Percentiles rank a stretch among this genome's conserved stretches.
phyloP scores from a whole-genome alignment of 2,113 vertebrate genomes.

The Mustelus asterias region DNA sequence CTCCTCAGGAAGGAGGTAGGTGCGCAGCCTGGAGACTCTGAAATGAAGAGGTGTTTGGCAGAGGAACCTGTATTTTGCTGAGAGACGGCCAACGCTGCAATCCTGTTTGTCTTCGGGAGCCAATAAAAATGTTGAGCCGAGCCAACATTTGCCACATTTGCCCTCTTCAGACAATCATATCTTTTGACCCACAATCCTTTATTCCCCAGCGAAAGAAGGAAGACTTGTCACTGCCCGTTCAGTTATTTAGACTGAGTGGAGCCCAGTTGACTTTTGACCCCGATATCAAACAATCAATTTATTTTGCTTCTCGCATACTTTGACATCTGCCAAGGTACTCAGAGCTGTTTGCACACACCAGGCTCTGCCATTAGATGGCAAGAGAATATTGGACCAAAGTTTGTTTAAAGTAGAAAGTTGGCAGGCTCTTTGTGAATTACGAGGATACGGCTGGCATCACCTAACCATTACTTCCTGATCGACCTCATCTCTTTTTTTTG shows the following conservation, averaged over 20 bases:
- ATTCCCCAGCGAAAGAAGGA: background rate
- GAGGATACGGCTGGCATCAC: background rate
- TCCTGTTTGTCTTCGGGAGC: slow-evolving; percentile 27
- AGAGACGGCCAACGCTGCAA: slow-evolving; percentile 19
- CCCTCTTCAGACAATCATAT: slow-evolving; percentile 31
- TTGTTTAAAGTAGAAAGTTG: slow-evolving; percentile 34
- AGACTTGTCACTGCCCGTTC: background rate
- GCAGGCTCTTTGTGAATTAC: background rate
- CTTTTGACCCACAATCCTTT: slow-evolving; percentile 33
- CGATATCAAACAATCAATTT: slow-evolving; percentile 31
- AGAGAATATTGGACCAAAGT: background rate
- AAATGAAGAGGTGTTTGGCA: slow-evolving; percentile 29
- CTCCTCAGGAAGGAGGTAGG: slow-evolving; percentile 3
- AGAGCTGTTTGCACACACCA: background rate
- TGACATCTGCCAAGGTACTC: slow-evolving; percentile 31
- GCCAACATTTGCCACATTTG: slow-evolving; percentile 29
- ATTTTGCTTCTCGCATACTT: slow-evolving; percentile 23
- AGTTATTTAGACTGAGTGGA: slow-evolving; percentile 29
- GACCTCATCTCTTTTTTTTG: background rate
- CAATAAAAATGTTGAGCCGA: slow-evolving; percentile 24
- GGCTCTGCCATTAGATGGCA: slow-evolving; percentile 1
- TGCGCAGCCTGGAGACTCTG: background rate
- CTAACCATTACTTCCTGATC: background rate
- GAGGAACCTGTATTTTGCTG: slow-evolving; percentile 23
- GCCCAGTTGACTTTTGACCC: slow-evolving; percentile 32